Evolutionary conservation across 2,113 vertebrate genomes (phyloP).

Genomic region (Cinclus cinclus): DNA sequence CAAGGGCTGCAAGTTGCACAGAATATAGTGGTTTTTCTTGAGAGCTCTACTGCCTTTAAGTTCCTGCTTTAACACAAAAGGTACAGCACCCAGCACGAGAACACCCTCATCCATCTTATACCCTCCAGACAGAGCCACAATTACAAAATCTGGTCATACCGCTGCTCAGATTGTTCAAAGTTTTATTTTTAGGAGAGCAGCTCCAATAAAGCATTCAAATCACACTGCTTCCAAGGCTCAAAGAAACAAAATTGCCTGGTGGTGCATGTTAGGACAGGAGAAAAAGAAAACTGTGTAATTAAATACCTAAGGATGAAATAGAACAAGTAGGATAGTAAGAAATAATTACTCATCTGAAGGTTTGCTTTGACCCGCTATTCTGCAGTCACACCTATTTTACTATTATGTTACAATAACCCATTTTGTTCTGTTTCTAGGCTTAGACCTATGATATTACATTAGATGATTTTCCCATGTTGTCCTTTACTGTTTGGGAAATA

Average conservation of each 20-base stretch:
- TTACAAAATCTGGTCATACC: background rate
- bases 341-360: slow-evolving; percentile 45
- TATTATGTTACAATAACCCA: slow-evolving; percentile 49
- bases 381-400: slow-evolving; percentile 41
- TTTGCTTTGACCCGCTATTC: slow-evolving; percentile 44
- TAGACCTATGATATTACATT: slow-evolving; percentile 32
- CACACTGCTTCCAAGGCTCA: slow-evolving; percentile 12
- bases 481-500: slow-evolving; percentile 62
- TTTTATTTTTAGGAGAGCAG: slow-evolving; percentile 13
- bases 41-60: background rate
- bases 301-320: slow-evolving; percentile 41
- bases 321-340: slow-evolving; percentile 31
- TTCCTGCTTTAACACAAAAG: background rate
- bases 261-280: slow-evolving; percentile 42
- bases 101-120: background rate
- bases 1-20: background rate
- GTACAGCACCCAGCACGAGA: background rate
- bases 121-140: background rate
- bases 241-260: background rate
- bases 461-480: slow-evolving; percentile 57
- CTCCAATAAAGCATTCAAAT: background rate
- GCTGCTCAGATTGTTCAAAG: background rate
- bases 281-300: slow-evolving; percentile 55
- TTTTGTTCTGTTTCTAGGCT: slow-evolving; percentile 64
- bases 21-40: background rate